Base-by-base conservation (phyloP, 1,140 invertebrate species). In the Conus ventricosus region DNA sequence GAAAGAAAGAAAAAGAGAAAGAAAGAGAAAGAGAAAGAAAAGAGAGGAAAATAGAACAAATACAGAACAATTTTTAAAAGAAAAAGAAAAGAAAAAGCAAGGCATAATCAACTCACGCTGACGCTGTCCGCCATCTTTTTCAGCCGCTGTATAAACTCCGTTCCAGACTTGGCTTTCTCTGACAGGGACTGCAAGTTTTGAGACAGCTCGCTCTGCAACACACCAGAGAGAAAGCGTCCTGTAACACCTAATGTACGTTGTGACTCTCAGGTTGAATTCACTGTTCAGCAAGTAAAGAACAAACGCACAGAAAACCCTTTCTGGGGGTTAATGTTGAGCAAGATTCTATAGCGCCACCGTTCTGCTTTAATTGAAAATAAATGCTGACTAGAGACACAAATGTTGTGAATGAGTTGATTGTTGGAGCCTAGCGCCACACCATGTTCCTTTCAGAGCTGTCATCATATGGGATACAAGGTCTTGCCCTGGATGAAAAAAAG, bases 161-260 rank as follows among this genome's bases (percentile, higher is more conserved):
- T 99, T 92, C 99, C 99, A 78, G 97, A 97, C 96, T 98, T 97
- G 71, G 98, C 99, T 95, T 99, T 98, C 96, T 99, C 99, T 88
- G 98, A 99, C 91, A 99, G 96, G 95, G 98, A 97, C 95, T 99
- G 98, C 84, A 99, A 96, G 95, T 98, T 98, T 96, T 99, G 98
- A 89, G 99, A 99, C 93, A 99, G 96, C 96, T 99, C 99, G 96
- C 98, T 99, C 99, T 99, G 97, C 91, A 97, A 97, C 94, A 89
- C 67, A 88, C 57, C 60, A 86, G 39, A 39, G 39, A 39, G 39
- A 39, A 39, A 39, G 39, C 78, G 53, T 7, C 11, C 78, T 51
- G 7, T 75, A 23, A n/a, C n/a, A 75, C 71, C 39, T 39, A 39
- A 39, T 39, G 39, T 39, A 39, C 39, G 39, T 39, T 39, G 39